Conservation (phyloP, 2,113 vertebrate genomes). For the Geococcyx californianus region DNA sequence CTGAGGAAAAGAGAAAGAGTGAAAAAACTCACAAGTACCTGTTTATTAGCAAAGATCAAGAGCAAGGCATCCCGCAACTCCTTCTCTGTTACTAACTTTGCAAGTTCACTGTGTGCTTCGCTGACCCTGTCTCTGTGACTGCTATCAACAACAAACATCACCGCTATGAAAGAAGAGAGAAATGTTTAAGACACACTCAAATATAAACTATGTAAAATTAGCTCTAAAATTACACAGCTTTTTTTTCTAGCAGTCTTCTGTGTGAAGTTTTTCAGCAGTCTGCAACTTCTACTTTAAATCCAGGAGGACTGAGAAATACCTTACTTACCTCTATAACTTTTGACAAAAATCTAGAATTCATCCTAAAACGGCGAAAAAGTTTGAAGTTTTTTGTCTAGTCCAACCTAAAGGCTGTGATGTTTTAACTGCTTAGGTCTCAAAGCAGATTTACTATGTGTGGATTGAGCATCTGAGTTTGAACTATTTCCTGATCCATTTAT, state of each 20-base stretch:
- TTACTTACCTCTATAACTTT: neutral
- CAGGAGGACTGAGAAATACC: neutral
- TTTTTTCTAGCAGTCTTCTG: neutral
- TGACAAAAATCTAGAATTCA: neutral
- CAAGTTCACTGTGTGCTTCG: conserved; percentile 95
- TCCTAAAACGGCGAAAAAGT: neutral
- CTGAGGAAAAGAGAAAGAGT: neutral
- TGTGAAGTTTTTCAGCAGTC: neutral
- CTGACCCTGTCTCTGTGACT: conserved; percentile 93
- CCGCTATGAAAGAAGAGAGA: conserved; percentile 76
- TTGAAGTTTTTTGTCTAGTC: neutral
- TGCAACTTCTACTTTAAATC: neutral
- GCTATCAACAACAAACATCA: conserved; percentile 97
- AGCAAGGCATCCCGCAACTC: conserved; percentile 94
- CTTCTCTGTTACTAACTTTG: conserved; percentile 95
- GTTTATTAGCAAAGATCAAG: conserved; percentile 98
- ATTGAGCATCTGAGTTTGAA: neutral
- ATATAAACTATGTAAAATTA: neutral
- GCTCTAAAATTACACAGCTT: neutral
- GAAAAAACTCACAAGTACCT: conserved; percentile 77
- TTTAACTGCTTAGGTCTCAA: neutral
- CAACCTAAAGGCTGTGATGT: neutral
- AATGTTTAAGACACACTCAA: neutral
- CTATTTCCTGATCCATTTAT: neutral
- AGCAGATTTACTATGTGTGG: neutral